phyloP scores from a whole-genome alignment of 1,140 invertebrate species.

The Cyclina sinensis region DNA sequence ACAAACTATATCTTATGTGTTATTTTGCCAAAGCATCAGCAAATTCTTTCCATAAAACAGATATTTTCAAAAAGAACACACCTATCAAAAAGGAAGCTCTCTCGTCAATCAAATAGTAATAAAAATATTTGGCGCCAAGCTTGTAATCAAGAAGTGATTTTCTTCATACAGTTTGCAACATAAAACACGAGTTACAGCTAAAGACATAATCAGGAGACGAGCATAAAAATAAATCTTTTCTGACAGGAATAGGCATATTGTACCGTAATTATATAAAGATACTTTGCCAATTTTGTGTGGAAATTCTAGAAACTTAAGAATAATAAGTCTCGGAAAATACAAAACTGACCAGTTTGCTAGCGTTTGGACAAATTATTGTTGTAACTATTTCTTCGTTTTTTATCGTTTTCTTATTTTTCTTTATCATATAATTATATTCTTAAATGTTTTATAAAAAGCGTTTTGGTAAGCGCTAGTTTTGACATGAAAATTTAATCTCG shows the following conservation, averaged over 20 bases:
- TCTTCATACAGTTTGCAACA: conserved; percentile 36
- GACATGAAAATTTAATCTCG: too few relatives aligned
- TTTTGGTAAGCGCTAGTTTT: too few relatives aligned
- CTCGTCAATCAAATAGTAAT: conserved; percentile 44
- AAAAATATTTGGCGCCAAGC: conserved; percentile 50
- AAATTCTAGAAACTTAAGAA: too few relatives aligned
- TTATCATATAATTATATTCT: too few relatives aligned
- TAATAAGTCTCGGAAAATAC: too few relatives aligned
- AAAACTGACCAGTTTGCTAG: too few relatives aligned
- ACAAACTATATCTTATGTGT: not conserved
- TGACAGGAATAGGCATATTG: conserved; percentile 23
- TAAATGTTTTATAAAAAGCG: too few relatives aligned
- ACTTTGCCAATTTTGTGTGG: too few relatives aligned
- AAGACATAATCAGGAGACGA: conserved; percentile 39
- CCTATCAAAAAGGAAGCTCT: conserved; percentile 28
- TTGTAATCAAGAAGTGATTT: conserved; percentile 44
- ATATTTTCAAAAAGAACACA: conserved; percentile 37
- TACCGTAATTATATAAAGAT: not conserved
- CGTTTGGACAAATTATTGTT: too few relatives aligned
- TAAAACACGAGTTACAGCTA: conserved; percentile 33
- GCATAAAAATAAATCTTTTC: conserved; percentile 8
- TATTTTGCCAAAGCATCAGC: conserved; percentile 15
- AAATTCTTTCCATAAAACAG: conserved; percentile 19
- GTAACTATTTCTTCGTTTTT: too few relatives aligned
- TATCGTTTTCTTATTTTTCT: too few relatives aligned